Evolutionary conservation across 2,888 invertebrate species (phyloP).

Genomic region (Trachelus tabidus): DNA sequence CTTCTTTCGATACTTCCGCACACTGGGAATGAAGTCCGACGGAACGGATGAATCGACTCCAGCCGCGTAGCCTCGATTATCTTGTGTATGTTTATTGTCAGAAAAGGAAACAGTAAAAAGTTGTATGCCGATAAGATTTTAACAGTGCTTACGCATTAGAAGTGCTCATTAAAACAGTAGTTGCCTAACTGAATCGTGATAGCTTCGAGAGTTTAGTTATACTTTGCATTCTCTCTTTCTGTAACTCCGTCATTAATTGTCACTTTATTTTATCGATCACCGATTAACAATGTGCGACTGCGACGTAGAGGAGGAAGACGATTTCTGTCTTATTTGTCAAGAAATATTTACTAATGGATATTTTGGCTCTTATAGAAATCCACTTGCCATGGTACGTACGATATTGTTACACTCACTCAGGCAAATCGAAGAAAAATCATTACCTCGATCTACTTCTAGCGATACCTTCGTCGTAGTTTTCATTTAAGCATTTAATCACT

Average conservation of each 20-base stretch:
- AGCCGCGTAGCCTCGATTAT: background rate
- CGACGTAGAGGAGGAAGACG: background rate
- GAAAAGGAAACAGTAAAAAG: background rate
- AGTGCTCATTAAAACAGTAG: background rate
- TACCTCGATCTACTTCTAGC: background rate
- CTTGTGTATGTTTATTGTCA: background rate
- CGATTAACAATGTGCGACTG: background rate
- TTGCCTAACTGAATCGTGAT: background rate
- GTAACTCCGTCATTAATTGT: background rate
- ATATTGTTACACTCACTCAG: background rate
- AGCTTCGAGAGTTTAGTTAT: background rate
- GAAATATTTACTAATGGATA: conserved; percentile 23
- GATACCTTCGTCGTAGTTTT: background rate
- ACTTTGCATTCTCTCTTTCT: background rate
- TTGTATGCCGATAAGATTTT: background rate
- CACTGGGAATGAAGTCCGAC: background rate
- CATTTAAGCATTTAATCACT: background rate
- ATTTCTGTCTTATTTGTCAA: conserved; percentile 9
- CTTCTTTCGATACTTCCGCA: background rate
- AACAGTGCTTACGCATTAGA: background rate
- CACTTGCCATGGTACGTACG: background rate
- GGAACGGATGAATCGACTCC: background rate
- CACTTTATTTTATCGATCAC: background rate
- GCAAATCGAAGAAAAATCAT: background rate
- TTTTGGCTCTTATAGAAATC: conserved; percentile 21